Base-by-base conservation (phyloP, 2,797 vertebrate species). In the Acanthopagrus latus region DNA sequence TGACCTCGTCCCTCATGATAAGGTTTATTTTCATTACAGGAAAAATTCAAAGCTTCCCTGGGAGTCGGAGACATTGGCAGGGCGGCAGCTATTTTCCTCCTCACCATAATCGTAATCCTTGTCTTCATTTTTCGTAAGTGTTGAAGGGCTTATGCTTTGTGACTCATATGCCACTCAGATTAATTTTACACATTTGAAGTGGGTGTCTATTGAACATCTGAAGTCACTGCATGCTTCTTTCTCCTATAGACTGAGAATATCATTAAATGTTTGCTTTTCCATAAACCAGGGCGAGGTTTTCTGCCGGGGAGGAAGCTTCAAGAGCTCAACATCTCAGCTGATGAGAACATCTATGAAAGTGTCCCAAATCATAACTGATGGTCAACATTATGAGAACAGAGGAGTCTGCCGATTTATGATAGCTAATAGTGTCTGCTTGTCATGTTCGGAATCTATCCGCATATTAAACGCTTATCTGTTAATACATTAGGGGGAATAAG, bases 341-440 rank as follows among this genome's bases (percentile, higher is more conserved):
- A 54, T 51, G 86, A 91, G 38, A 91, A 88, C 75, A 52, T 87
- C 59, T 92, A 91, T n/a, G 88, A 91, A 43, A 76, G 60, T 20
- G 3, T 83, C 7, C 29, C 48, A 2, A 5, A 51, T 69, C 13
- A 3, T 29, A 29, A 51, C 38, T 55, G 65, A 84, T 55, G 62
- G 52, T 41, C 43, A 68, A 33, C 17, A 18, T 2, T 23, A 59
- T 7, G 23, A 38, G 8, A 64, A 27, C 44, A 46, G 56, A 66
- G 6, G 20, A 41, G 2, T 56, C 47, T 46, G 13, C 33, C 47
- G n/a, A 18, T 54, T 55, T 63, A 38, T 43, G 46, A 20, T 63
- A 2, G 6, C 10, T 77, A 43, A 51, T 70, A 44, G 20, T 51
- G 25, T 27, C 64, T 74, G 52, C 12, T 65, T 64, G 47, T 21